Percentiles rank a stretch among this genome's conserved stretches.
phyloP scores from a whole-genome alignment of 2,797 vertebrate species.

The Otolemur crassicaudatus region DNA sequence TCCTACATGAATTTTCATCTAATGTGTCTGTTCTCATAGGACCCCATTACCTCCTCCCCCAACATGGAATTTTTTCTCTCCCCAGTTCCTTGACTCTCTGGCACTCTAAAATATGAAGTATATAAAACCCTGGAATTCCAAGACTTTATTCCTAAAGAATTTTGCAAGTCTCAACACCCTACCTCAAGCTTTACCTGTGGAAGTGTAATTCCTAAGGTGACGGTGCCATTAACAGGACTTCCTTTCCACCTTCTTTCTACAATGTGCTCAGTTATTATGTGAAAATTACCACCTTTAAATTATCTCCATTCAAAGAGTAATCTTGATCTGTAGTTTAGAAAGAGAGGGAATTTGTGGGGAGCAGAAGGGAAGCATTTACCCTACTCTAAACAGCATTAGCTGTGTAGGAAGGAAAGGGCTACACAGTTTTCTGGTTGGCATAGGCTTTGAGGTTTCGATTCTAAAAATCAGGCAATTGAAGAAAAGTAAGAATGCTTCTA shows the following conservation, averaged over 20 bases:
- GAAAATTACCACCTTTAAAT: background rate
- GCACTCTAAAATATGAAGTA: constrained; percentile 38
- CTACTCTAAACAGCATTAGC: background rate
- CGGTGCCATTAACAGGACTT: background rate
- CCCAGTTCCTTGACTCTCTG: background rate
- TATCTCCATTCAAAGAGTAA: background rate
- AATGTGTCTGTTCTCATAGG: background rate
- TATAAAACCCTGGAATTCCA: constrained; percentile 17
- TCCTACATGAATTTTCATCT: background rate
- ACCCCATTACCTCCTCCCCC: background rate
- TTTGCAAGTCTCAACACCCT: background rate
- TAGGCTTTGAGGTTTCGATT: background rate
- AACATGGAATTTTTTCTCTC: background rate
- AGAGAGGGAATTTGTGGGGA: background rate
- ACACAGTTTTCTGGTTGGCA: background rate
- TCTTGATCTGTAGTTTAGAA: background rate
- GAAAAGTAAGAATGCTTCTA: background rate
- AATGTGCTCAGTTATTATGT: background rate
- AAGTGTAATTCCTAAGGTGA: background rate
- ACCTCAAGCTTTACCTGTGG: background rate
- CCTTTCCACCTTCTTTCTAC: background rate
- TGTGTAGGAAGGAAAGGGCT: background rate
- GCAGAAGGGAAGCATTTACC: background rate
- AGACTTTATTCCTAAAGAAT: constrained; percentile 1
- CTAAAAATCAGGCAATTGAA: background rate